Conservation (phyloP, 2,113 vertebrate genomes). For the Callipepla squamata region DNA sequence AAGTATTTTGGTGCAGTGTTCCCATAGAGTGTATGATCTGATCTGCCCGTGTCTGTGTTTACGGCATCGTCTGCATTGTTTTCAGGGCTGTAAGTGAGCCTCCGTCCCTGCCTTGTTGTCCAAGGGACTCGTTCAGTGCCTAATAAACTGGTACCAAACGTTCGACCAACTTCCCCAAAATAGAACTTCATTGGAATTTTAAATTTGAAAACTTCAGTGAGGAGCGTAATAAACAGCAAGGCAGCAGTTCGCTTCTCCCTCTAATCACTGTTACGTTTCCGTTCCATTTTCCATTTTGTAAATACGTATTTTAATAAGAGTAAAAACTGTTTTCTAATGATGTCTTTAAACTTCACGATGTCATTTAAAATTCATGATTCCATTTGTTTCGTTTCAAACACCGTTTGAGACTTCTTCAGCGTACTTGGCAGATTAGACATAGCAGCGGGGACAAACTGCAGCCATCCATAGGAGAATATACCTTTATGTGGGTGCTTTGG, state of each 20-base stretch:
- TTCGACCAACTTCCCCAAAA: neutral
- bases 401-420: conserved; percentile 54
- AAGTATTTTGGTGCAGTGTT: neutral
- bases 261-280: neutral
- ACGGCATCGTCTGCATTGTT: neutral
- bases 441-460: conserved; percentile 66
- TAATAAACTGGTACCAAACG: neutral
- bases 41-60: neutral
- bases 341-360: neutral
- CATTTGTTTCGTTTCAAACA: conserved; percentile 56
- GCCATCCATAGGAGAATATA: conserved; percentile 67
- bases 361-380: conserved; percentile 58
- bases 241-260: neutral
- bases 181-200: neutral
- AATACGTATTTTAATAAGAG: neutral
- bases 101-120: neutral
- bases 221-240: neutral
- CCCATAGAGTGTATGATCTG: neutral
- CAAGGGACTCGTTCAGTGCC: neutral
- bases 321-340: conserved; percentile 11
- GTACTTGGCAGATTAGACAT: conserved; percentile 42
- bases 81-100: neutral
- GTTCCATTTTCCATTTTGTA: neutral
- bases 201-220: conserved; percentile 19
- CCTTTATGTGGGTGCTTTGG: conserved; percentile 71